Conservation (phyloP, 1,140 invertebrate genomes). For the Agrypnia vestita region DNA sequence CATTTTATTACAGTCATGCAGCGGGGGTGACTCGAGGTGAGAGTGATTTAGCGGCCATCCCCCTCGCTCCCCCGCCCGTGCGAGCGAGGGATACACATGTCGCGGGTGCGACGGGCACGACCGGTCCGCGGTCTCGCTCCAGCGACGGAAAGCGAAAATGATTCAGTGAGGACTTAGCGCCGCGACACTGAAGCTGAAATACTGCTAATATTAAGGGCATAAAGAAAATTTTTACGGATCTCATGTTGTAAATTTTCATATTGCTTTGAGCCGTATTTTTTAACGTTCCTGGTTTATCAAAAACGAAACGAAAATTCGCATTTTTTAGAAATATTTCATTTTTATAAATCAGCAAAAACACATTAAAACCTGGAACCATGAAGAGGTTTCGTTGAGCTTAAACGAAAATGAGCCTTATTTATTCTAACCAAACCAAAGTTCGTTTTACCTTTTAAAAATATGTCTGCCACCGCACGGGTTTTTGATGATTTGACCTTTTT, state of each 20-base stretch:
- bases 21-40: constrained; percentile 34
- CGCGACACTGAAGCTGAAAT: constrained; percentile 35
- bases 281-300: no score
- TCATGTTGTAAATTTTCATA: constrained; percentile 4
- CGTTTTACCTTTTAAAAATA: no score
- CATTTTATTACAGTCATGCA: constrained; percentile 46
- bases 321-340: no score
- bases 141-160: constrained; percentile 32
- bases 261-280: background rate
- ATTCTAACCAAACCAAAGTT: no score
- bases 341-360: no score
- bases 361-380: no score
- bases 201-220: constrained; percentile 17
- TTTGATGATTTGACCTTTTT: no score
- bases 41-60: constrained; percentile 51
- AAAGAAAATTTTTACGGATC: constrained; percentile 23
- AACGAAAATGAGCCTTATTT: no score
- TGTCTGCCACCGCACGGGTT: no score
- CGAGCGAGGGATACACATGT: constrained; percentile 14
- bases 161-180: constrained; percentile 40
- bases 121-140: background rate
- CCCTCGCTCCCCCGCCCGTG: constrained; percentile 6
- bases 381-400: no score
- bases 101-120: constrained; percentile 15
- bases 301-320: no score